Percentiles rank a stretch among this genome's conserved stretches.
Evolutionary conservation across 2,888 invertebrate genomes (phyloP).

Genomic region (Neoascia interrupta): DNA sequence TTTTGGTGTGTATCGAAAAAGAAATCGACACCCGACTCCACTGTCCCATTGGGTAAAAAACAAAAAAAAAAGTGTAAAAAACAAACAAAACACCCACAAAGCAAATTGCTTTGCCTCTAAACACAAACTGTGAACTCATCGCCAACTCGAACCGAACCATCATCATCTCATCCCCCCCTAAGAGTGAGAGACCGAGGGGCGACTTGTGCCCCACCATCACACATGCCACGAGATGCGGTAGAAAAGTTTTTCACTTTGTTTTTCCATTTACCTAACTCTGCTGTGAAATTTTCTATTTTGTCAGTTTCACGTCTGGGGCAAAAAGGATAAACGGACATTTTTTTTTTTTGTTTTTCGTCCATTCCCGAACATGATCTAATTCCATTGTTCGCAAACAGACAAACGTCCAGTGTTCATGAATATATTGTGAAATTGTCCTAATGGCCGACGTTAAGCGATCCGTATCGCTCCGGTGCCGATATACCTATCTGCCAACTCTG

Average conservation of each 20-base stretch:
- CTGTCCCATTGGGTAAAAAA: no score
- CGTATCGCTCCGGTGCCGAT: conserved; percentile 1
- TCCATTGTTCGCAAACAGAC: conserved; percentile 38
- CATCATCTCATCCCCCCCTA: not conserved
- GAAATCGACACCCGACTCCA: not conserved
- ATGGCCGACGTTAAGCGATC: conserved; percentile 37
- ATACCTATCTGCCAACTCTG: conserved; percentile 1
- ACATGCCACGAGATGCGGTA: not conserved
- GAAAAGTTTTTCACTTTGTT: conserved; percentile 33
- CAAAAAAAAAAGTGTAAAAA: conserved; percentile 6
- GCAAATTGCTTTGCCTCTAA: conserved; percentile 59
- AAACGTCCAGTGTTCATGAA: conserved; percentile 18
- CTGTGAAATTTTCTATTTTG: not conserved
- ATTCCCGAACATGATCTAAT: conserved; percentile 45
- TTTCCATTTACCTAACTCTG: not conserved
- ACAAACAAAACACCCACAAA: conserved; percentile 33
- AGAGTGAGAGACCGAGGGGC: no score
- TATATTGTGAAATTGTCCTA: conserved; percentile 36
- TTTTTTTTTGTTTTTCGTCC: not conserved
- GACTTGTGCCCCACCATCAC: conserved; percentile 8
- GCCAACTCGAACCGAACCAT: not conserved
- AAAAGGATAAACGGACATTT: not conserved
- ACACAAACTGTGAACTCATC: conserved; percentile 35
- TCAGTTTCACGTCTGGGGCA: not conserved
- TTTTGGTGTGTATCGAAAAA: not conserved